Conservation (phyloP, 2,797 vertebrate genomes). For the Strix occidentalis region DNA sequence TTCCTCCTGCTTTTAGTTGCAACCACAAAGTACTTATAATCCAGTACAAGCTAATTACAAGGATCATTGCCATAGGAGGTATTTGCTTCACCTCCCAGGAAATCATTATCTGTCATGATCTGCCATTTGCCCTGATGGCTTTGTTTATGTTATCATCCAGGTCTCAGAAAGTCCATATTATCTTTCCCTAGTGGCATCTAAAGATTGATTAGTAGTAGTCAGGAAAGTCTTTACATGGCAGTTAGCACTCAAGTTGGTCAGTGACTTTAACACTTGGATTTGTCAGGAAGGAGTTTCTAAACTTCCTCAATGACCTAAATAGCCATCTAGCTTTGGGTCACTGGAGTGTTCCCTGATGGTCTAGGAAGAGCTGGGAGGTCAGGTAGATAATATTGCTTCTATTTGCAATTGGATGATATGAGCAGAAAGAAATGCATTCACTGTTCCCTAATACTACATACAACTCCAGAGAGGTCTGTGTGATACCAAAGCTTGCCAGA, state of each 20-base stretch:
- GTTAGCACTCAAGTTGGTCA: neutral
- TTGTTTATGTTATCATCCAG: slow-evolving; percentile 21
- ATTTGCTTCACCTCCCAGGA: slow-evolving; percentile 24
- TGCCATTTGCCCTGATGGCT: neutral
- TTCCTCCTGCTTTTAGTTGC: neutral
- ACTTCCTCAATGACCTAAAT: neutral
- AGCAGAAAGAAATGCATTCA: neutral
- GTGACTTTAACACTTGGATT: neutral
- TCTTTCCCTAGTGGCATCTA: neutral
- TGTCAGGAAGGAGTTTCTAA: neutral
- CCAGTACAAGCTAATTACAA: neutral
- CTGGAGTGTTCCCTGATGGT: neutral
- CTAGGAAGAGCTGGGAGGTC: neutral
- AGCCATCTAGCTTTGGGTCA: neutral
- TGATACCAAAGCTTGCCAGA: neutral
- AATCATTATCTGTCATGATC: slow-evolving; percentile 18
- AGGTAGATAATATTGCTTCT: neutral
- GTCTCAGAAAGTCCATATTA: neutral
- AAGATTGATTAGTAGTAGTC: neutral
- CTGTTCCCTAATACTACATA: neutral
- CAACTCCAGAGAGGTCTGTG: neutral
- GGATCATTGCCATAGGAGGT: neutral
- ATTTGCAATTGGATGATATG: neutral
- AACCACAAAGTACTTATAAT: slow-evolving; percentile 7
- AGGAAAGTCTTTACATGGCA: neutral